phyloP scores from a whole-genome alignment of 1,140 invertebrate genomes.

The Papilio machaon region DNA sequence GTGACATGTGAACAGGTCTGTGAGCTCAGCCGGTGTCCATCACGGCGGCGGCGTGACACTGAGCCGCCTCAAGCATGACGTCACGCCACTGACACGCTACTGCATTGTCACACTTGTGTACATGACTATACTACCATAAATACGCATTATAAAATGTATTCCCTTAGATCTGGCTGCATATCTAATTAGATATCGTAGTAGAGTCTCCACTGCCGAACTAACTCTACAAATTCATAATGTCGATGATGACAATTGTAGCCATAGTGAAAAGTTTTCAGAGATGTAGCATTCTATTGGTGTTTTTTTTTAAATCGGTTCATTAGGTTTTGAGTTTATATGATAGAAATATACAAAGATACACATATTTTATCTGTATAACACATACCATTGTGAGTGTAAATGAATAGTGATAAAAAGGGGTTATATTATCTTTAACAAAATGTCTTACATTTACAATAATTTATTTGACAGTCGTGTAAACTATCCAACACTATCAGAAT shows the following conservation, averaged over 20 bases:
- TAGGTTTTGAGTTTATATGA: too few species aligned
- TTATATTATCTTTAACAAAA: background rate
- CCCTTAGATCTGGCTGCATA: background rate
- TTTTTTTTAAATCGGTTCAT: too few species aligned
- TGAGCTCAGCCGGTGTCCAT: constrained; percentile 11
- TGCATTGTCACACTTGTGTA: constrained; percentile 6
- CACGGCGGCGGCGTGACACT: background rate
- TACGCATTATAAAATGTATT: background rate
- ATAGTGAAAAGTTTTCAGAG: too few species aligned
- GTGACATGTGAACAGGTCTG: constrained; percentile 18
- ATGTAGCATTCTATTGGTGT: too few species aligned
- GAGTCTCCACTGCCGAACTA: too few species aligned
- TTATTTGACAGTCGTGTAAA: constrained; percentile 14
- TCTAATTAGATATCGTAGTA: background rate
- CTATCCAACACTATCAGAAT: constrained; percentile 19
- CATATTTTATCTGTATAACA: too few species aligned
- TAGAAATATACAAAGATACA: too few species aligned
- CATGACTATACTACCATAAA: background rate
- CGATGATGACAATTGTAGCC: too few species aligned
- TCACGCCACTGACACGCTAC: constrained; percentile 1
- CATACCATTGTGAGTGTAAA: too few species aligned
- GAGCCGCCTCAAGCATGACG: background rate
- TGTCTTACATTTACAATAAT: background rate
- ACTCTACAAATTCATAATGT: too few species aligned
- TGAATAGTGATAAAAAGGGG: too few species aligned